Evolutionary conservation across 2,888 invertebrate species (phyloP), one percentile per base, ranked within the genome.

Genomic region (Caenorhabditis becei): DNA sequence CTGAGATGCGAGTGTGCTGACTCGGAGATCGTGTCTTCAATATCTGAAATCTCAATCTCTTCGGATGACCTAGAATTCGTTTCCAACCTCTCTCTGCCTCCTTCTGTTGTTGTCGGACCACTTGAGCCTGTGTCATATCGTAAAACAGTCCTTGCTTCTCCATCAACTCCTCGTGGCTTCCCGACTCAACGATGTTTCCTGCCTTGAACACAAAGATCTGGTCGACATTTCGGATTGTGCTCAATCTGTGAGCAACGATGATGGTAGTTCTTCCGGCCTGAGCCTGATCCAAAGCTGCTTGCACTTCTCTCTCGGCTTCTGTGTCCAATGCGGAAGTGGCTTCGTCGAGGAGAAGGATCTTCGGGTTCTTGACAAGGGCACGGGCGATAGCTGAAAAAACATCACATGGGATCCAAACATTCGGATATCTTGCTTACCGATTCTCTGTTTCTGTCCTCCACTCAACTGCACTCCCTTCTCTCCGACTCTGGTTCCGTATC

Each of bases 231-330:
- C 92, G 90, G 67, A 93, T 92, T 2, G 93, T 93, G 10, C 93
- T 92, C 75, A 93, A 87, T 23, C 93, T 91, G 85, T 92, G 92
- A 3, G 93, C 93, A 16, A 93, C 91, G 11, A 92, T 91, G 51
- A 93, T 90, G 0, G 93, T 93, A 0, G 93, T 93, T 62, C 93
- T 87, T 16, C 92, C 91, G 28, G 88, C 78, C 84, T 87, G 89
- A 0, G 93, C 93, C 91, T 92, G 71, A 32, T 93, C 93, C 11
- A 93, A 89, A 14, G 93, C 96, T 18, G 77, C 80, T 82, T 90
- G 90, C 1, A 90, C 90, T 23, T 87, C 72, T 16, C 79, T 75
- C 69, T 90, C 90, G n/a, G 89, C 87, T 69, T 90, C 89, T 1
- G 90, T 89, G 54, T 90, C 90, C 20, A 90, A 75, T 0, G 90